Evolutionary conservation across 2,797 vertebrate genomes (phyloP), one percentile per base, ranked within the genome.

Genomic region (Crenichthys baileyi): DNA sequence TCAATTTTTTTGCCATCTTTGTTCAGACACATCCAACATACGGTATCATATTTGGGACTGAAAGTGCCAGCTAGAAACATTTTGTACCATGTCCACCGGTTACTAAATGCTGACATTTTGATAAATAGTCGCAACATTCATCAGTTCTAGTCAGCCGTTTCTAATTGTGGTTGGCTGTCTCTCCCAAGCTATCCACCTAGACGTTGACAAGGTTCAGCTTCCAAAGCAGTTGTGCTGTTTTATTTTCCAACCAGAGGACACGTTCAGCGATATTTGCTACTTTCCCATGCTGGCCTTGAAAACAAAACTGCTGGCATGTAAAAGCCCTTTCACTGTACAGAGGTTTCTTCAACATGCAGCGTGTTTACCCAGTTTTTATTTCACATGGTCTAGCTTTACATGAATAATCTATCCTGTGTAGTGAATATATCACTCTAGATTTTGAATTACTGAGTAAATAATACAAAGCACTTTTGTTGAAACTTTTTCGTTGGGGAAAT

Each of bases 381-480:
- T 88, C 79, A 90, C 86, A 81, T 85, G 87, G 83, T 89, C 81
- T 90, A 91, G 83, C 85, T 90, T 90, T 78, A 91, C 90, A 85
- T 91, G 58, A 84, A 83, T 89, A 85, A 81, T 82, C 85, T 58
- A 79, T 87, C 85, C 87, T 61, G 73, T 89, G 90, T 93, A 89
- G 90, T 92, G 86, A 91, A 83, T 89, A 85, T 91, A 88, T 87
- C 51, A 81, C 90, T 93, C 86, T 87, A 89, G 90, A 83, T 89
- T 87, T 90, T 87, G 70, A 91, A 84, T 87, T 88, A 87, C 85
- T 18, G 83, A 88, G 88, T 89, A 86, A 90, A 93, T 87, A 87
- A 87, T 89, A 87, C 88, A 70, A 92, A 91, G 93, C 92, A 94
- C 93, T 94, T 93, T 94, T 91, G 89, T 82, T 55, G 70, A 86